Evolutionary conservation across 1,140 invertebrate genomes (phyloP), one percentile per base, ranked within the genome.

Genomic region (Batillaria attramentaria): DNA sequence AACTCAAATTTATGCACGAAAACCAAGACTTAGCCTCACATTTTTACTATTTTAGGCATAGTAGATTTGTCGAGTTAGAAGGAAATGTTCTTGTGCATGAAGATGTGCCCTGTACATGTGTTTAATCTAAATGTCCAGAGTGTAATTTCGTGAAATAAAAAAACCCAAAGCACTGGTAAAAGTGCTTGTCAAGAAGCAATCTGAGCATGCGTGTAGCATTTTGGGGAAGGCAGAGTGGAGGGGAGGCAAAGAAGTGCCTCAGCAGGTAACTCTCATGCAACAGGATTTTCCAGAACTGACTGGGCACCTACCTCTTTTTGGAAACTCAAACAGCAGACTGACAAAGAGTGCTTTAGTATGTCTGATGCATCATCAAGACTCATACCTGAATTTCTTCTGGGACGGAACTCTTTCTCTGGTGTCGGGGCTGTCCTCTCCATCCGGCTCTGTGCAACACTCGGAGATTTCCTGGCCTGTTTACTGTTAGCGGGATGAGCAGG

Each of bases 361-460:
- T 28, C 24, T n/a, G 31, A 60, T n/a, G 6, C 57, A 60, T 20
- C 24, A 6, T 28, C 24, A 24, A 60, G 31, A n/a, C 6, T 72
- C 41, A 42, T 81, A 86, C 86, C 81, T 81, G 85, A 86, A 72
- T 87, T 87, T 68, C 79, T 79, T n/a, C 84, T 73, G 37, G 81
- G 77, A 35, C 79, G 79, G 18, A 72, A 68, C 43, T 60, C 76
- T 33, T 65, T 75, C 60, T 75, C 73, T 28, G 73, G 73, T 39
- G 73, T 62, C 57, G n/a, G 57, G 8, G n/a, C n/a, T n/a, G n/a
- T n/a, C n/a, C n/a, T 46, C 42, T 70, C 39, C 42, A 37, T 46
- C 5, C 16, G 13, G 5, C n/a, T 70, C 3, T 42, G 68, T 31
- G 43, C 68, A 5, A 20, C 41, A n/a, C 24, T 39, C 3, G 68